Evolutionary conservation across 2,113 vertebrate species (phyloP).

Genomic region (Pelusios castaneus): DNA sequence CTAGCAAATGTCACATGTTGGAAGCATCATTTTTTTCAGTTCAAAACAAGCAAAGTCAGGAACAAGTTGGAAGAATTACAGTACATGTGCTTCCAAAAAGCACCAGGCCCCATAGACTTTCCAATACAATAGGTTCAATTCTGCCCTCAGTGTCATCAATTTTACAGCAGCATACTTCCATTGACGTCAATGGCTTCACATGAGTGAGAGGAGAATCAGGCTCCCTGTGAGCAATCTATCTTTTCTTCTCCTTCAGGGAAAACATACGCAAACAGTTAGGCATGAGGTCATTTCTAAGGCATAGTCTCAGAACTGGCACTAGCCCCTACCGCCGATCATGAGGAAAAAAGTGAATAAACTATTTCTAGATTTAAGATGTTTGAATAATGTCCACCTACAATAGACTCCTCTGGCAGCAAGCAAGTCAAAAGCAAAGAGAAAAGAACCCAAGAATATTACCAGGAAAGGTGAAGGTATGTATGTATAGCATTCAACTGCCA

Average conservation of each 20-base stretch:
- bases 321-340: background rate
- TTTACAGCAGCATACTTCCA: background rate
- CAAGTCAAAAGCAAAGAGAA: background rate
- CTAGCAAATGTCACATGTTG: background rate
- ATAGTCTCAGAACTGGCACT: background rate
- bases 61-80: background rate
- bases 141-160: background rate
- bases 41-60: background rate
- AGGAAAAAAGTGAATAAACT: background rate
- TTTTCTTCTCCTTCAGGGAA: background rate
- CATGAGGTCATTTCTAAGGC: background rate
- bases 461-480: background rate
- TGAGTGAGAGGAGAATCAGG: background rate
- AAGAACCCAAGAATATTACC: background rate
- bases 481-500: background rate
- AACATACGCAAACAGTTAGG: background rate
- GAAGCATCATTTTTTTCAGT: background rate
- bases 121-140: background rate
- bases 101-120: background rate
- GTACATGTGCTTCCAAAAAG: background rate
- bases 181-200: background rate
- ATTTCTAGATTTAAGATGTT: background rate
- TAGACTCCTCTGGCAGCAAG: background rate
- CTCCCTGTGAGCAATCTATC: background rate
- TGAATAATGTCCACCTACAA: background rate